Percentiles rank a stretch among this genome's conserved stretches.
These are phyloP conservation scores for Schizotus pectinicornis DNA, from an alignment of 2,888 invertebrate species.

Conservation along the genomic window DNA sequence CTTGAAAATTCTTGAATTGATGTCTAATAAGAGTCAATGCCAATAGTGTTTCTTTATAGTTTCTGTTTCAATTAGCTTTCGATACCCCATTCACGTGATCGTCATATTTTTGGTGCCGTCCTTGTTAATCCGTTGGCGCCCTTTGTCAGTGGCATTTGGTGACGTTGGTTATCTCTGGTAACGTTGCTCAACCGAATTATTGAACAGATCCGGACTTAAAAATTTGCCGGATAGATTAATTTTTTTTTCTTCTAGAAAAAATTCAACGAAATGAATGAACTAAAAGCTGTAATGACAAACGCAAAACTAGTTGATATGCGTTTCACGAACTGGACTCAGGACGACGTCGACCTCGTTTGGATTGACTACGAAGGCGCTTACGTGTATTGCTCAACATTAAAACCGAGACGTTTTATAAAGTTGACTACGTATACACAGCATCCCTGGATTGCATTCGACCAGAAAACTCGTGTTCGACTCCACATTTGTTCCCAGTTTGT, in stretches of 20 bases:
- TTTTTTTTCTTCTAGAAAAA: too few relatives aligned
- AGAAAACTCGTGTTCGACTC: conserved; percentile 70
- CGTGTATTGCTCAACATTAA: conserved; percentile 67
- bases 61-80: too few relatives aligned
- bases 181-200: too few relatives aligned
- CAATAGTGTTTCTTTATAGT: too few relatives aligned
- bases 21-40: too few relatives aligned
- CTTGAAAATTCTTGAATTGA: too few relatives aligned
- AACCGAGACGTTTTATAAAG: conserved; percentile 63
- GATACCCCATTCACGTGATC: too few relatives aligned
- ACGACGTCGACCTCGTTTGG: conserved; percentile 77
- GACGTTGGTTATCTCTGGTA: too few relatives aligned
- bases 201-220: conserved; percentile 39
- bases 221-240: too few relatives aligned
- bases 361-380: conserved; percentile 73
- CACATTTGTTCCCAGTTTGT: conserved; percentile 59
- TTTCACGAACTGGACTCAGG: conserved; percentile 69
- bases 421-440: conserved; percentile 81
- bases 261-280: conserved; percentile 42
- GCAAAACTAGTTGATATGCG: conserved; percentile 62
- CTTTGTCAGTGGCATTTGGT: too few relatives aligned
- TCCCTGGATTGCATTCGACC: conserved; percentile 84
- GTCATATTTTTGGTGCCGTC: too few relatives aligned
- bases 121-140: too few relatives aligned
- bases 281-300: conserved; percentile 56